Percentiles rank a stretch among this genome's conserved stretches.
phyloP scores from a whole-genome alignment of 2,797 vertebrate genomes.

The Premnoplex brunnescens region DNA sequence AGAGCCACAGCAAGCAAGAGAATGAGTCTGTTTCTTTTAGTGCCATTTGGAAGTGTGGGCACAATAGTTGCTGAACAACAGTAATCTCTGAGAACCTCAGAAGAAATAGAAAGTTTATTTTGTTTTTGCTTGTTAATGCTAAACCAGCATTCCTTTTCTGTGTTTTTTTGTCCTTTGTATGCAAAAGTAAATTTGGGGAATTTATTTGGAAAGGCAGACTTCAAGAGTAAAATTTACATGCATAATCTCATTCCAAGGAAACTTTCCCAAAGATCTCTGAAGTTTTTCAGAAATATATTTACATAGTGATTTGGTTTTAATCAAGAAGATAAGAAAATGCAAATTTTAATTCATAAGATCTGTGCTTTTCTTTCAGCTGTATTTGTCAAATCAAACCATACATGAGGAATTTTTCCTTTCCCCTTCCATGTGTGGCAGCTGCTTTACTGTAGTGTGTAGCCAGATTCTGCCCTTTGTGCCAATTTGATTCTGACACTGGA shows the following conservation, averaged over 20 bases:
- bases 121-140: not conserved
- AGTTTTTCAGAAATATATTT: not conserved
- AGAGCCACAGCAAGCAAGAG: not conserved
- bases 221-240: not conserved
- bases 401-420: not conserved
- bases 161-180: not conserved
- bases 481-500: not conserved
- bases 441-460: not conserved
- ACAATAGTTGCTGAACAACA: not conserved
- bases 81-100: not conserved
- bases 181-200: not conserved
- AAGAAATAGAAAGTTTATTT: not conserved
- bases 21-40: not conserved
- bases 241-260: not conserved
- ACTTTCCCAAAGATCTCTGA: not conserved
- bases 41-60: not conserved
- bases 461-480: not conserved
- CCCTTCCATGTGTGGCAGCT: not conserved
- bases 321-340: not conserved
- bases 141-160: not conserved
- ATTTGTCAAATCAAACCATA: not conserved
- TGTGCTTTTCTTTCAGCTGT: not conserved
- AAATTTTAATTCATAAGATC: not conserved
- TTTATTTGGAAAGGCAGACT: not conserved
- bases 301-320: not conserved